Base-by-base conservation (phyloP, 1,140 invertebrate species). In the Rhysida immarginata region DNA sequence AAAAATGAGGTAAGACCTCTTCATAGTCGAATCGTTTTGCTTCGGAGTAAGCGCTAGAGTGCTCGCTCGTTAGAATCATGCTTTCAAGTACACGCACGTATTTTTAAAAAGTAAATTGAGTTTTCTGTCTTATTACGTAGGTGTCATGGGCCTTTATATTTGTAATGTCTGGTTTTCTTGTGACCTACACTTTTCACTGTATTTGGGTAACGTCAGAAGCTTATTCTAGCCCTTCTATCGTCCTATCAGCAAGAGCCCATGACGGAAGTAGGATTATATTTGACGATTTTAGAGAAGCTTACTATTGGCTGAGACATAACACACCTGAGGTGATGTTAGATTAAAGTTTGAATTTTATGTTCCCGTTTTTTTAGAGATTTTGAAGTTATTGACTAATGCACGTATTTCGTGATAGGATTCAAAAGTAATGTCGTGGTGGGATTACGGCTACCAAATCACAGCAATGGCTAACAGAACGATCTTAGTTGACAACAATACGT, bases 161-260 rank as follows among this genome's bases (percentile, higher is more conserved):
- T 16, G 76, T 96, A 56, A 82, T 96, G 69, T 85, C 83, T 26
- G 74, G 85, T 26, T 79, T 97, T 66, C 78, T 97, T 26, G 78
- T 92, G 23, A 88, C 87, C 18, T 97, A 97, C 70, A 92, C 90
- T 46, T 80, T 92, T 66, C 95, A 98, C 69, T 98, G 93, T 71
- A 95, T 90, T n/a, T 97, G 94, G 94, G 94, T 97, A 1, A 97
- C 94, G n/a, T 92, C 89, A 3, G 92, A 96, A 74, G 94, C 94
- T 2, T 97, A 98, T 76, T 95, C 90, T 60, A 94, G 89, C 59
- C 95, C 95, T 0, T 94, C 89, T 62, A 97, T 98, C 68, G 94
- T 97, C 25, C 75, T 98, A 14, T 94, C 92, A n/a, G 93, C 92
- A 18, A 76, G 90, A 48, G 85, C 86, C 35, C 88, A 93, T 59